Evolutionary conservation across 2,888 invertebrate species (phyloP).

Genomic region (Neoitamus cyanurus): DNA sequence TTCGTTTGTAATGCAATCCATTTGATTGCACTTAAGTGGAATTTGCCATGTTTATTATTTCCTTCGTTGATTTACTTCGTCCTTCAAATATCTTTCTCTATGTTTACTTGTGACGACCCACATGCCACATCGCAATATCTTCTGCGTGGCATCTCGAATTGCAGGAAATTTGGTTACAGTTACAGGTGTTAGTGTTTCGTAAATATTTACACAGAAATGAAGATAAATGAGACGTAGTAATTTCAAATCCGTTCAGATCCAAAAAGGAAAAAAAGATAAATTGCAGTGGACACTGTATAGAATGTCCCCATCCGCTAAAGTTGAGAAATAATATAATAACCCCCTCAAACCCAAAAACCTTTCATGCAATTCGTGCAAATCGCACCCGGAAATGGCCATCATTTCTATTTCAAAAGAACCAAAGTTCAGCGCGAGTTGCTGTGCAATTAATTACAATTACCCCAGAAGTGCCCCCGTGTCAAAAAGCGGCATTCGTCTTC

Average conservation of each 20-base stretch:
- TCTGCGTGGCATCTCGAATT: background rate
- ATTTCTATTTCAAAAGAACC: background rate
- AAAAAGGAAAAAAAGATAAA: background rate
- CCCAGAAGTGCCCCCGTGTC: background rate
- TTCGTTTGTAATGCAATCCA: no score
- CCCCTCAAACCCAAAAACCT: background rate
- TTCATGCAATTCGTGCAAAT: background rate
- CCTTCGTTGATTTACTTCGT: no score
- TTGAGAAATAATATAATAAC: background rate
- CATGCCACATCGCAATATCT: background rate
- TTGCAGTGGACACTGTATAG: background rate
- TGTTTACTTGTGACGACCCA: no score
- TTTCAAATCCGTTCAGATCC: background rate
- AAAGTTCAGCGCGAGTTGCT: background rate
- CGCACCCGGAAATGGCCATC: background rate
- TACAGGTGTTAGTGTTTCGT: background rate
- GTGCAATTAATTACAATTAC: conserved; percentile 1
- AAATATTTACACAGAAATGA: background rate
- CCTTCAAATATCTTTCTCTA: no score
- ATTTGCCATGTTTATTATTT: no score
- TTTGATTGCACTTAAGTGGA: no score
- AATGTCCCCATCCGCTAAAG: background rate
- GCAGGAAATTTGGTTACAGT: background rate
- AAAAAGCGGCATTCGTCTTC: background rate
- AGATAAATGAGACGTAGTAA: background rate